Base-by-base conservation (phyloP, 1,140 invertebrate species). In the Leptonema lineaticorne region DNA sequence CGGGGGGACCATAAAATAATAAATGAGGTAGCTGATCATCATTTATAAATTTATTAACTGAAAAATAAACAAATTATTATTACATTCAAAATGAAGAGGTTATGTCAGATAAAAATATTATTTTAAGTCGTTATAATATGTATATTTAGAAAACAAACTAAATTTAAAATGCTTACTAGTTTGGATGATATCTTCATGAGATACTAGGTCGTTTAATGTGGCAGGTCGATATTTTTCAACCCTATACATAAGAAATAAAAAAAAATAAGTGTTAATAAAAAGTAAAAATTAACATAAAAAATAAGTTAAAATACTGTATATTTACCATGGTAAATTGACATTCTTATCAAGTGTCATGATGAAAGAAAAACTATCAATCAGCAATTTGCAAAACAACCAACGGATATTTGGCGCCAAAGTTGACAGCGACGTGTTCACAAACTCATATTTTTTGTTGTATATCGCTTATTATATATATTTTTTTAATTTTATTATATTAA, bases 151-250 rank as follows among this genome's bases (percentile, higher is more conserved):
- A 46, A 33, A 46, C 16, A 7, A 22, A 20, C 5, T 33, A 9
- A 59, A 18, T 63, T 68, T 57, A 37, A 41, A 82, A 87, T n/a
- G n/a, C n/a, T 88, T 87, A 98, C 97, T 96, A 76, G 97, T 99
- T 76, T 87, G 88, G 67, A 99, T 92, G 64, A 99, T 99, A 80
- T 98, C 96, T 82, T 96, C 91, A 76, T 99, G 97, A 2, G 97
- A 98, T 71, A 99, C 95, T 3, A 99, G 83, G 75, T 99, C 96
- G 74, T 95, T 89, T 68, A 99, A 83, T 57, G 87, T 90, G 45
- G 85, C 89, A 14, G 97, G 97, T 9, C 97, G 88, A 82, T 99
- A 99, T 81, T 99, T 99, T 83, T 99, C 97, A 18, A 99, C 95
- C 97, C 96, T 94, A 74, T 83, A 45, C 14, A 62, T 14, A 45